Base-by-base conservation (phyloP, 2,113 vertebrate genomes). In the Cyprinodon brontotheroides region DNA sequence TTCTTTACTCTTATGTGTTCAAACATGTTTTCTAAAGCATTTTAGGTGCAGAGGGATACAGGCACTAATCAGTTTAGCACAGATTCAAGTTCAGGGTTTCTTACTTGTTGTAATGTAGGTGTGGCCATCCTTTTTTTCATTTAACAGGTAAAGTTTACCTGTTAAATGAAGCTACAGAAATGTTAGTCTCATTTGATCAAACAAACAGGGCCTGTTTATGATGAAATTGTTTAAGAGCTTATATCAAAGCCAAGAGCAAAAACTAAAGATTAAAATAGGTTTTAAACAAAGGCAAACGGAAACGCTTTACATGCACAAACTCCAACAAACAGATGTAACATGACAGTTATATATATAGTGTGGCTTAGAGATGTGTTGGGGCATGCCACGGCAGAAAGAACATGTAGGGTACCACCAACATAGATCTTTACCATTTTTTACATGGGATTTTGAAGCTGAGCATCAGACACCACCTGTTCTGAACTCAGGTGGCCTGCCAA, bases 401-500 rank as follows among this genome's bases (percentile, higher is more conserved):
- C 4, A 17, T 53, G 75, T 70, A 38, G 50, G 65, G 64, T 22
- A 11, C 45, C 15, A 1, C 38, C 36, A 20, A 15, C 77, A 38
- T 68, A 71, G 53, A 73, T 80, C 85, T 74, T 40, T 37, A 75
- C 45, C 59, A 40, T 77, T 81, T 73, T 41, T 45, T 86, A 81
- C 50, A 68, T 70, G 65, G 75, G 60, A 72, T 39, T 29, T 82
- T 40, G 75, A 71, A 61, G 71, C 41, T 45, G 15, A 36, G 11
- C 38, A 8, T 75, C 17, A 47, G 62, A 78, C 73, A 48, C 73
- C 66, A 71, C 41, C 80, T 86, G 83, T 47, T 76, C 48, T 76
- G 53, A 67, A 73, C 8, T 70, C 39, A 41, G 70, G 41, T 68
- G 41, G 63, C 59, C 65, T 80, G 68, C 80, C 76, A 36, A 69